These are phyloP conservation scores for Halisarca cf. caerulea DNA, from an alignment of 37 sponge, comb jelly and placozoan genomes.

Conservation along the genomic window DNA sequence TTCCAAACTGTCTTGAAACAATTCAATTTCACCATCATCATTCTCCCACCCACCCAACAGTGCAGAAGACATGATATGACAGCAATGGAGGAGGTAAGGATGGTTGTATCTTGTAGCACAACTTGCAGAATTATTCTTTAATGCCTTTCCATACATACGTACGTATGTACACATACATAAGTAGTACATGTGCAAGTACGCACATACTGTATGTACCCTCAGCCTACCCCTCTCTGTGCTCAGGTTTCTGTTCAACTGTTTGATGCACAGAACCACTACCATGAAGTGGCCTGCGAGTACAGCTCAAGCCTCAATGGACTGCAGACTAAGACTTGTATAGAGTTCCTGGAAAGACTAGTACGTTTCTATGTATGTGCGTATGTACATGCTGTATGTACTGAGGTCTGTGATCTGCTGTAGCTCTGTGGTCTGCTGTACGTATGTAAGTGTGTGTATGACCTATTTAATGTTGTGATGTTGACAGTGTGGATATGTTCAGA, in stretches of 20 bases:
- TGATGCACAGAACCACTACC: constrained; percentile 56
- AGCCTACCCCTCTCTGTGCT: too few relatives aligned
- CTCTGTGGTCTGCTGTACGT: not conserved
- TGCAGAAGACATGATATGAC: constrained; percentile 61
- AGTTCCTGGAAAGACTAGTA: constrained; percentile 76
- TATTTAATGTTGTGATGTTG: not conserved
- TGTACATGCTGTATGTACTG: not conserved
- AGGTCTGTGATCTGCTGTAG: not conserved
- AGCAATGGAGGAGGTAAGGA: constrained; percentile 46
- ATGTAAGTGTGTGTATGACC: not conserved
- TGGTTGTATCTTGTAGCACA: not conserved
- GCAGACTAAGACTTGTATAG: constrained; percentile 60
- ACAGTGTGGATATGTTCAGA: not conserved
- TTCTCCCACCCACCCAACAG: constrained; percentile 10
- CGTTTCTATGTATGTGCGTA: not conserved
- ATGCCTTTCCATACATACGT: too few relatives aligned
- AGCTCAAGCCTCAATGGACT: constrained; percentile 54
- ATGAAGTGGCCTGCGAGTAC: constrained; percentile 66
- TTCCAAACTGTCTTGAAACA: too few relatives aligned
- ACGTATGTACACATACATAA: too few relatives aligned
- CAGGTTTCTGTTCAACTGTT: constrained; percentile 63
- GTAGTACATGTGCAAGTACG: too few relatives aligned
- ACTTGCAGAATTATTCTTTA: not conserved
- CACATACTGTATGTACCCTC: not conserved
- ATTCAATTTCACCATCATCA: not conserved